Base-by-base conservation (phyloP, 2,888 invertebrate genomes). In the Protodeltote pygarga region DNA sequence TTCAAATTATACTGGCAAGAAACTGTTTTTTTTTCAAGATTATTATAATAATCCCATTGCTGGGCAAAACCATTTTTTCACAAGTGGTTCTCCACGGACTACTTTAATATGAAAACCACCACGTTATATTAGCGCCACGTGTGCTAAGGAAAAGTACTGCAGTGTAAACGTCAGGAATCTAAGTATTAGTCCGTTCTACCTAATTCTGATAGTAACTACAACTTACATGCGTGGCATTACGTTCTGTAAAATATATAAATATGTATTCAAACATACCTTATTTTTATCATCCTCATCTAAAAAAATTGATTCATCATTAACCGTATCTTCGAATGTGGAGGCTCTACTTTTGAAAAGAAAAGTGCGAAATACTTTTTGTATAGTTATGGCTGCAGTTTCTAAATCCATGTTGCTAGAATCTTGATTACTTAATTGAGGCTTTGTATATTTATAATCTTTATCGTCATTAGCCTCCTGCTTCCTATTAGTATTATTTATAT, bases 331-430 rank as follows among this genome's bases (percentile, higher is more conserved):
- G 49, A 85, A 83, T 17, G 89, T 91, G 10, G 87, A 87, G 28
- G 82, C 81, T 77, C 89, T 82, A 66, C 86, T 90, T 77, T 85
- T 89, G 60, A 88, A 88, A 45, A 93, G 83, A 62, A 93, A 90
- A 15, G 85, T 85, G 17, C 93, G 84, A 68, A 93, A 92, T 37
- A 93, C 92, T 77, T 93, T 92, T 75, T 93, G 93, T 68, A 93
- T 93, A n/a, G 93, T 93, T 38, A 93, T 77, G 15, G 93, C 93
- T 15, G 93, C 85, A 52, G 87, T 85, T 85, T 93, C 85, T 73
- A 93, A 74, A 71, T 93, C 82, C 92, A 94, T 80, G 52, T 66
- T 59, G 61, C 69, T 79, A 33, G 59, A 48, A 45, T 57, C 66
- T 38, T 65, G 44, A 44, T 42, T 39, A 9, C 27, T 38, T 11